Base-by-base conservation (phyloP, 2,797 vertebrate species). In the Sphaeramia orbicularis region DNA sequence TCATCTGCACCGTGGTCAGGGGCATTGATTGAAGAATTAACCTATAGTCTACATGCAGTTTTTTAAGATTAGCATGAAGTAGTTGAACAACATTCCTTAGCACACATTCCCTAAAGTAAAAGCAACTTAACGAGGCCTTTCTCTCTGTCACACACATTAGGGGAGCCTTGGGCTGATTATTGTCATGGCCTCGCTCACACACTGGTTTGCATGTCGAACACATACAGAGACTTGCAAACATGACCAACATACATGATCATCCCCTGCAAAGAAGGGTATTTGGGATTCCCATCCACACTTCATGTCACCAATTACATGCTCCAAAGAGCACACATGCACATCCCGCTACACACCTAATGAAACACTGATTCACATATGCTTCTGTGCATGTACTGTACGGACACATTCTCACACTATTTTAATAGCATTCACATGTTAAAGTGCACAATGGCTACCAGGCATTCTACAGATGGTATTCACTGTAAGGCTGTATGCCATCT, bases 211-310 rank as follows among this genome's bases (percentile, higher is more conserved):
- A 81, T 52, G 65, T 18, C 7, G 40, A 30, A 51, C 38, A 14
- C 65, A 65, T 24, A 5, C 16, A 62, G 24, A 55, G 53, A 62
- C 65, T 56, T 54, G 36, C 48, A 67, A 61, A 57, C 71, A 74
- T 12, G 42, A 64, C 65, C 59, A 62, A 55, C 74, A 78, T 56
- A 50, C 54, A 74, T 57, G 62, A 69, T 37, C 42, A 21, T 9
- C 7, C 41, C 12, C n/a, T 41, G 51, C 48, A 4, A 63, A 50
- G 42, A 18, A 58, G 10, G 56, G 18, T 48, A 48, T 68, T 61
- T 38, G 35, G n/a, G 64, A 65, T 80, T 53, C 59, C 62, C 47
- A 52, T 45, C 42, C 32, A 37, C 50, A 12, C 48, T 40, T 52
- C 16, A 49, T 19, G 38, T 71, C 52, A 40, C 41, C 41, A 21